A percentile compares a stretch with the other conserved stretches of the same genome.
Evolutionary conservation across 2,888 invertebrate genomes (phyloP).

Genomic region (Prostheceraeus crozeri): DNA sequence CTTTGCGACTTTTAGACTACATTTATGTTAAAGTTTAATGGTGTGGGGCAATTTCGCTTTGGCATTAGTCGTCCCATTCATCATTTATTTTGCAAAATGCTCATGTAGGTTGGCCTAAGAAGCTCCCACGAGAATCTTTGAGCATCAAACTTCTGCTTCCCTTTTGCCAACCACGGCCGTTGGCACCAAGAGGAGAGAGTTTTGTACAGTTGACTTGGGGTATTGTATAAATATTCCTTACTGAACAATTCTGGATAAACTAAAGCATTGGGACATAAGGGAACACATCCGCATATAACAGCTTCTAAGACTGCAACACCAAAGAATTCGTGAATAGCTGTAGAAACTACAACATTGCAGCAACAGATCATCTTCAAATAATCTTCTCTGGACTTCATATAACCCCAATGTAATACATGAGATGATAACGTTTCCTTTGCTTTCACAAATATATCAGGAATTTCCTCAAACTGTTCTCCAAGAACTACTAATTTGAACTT

Average conservation of each 20-base stretch:
- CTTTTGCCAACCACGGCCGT: too few species aligned
- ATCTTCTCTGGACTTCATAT: slow-evolving; percentile 59
- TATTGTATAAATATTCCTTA: slow-evolving; percentile 43
- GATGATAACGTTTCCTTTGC: slow-evolving; percentile 57
- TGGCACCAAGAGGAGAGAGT: slow-evolving; percentile 39
- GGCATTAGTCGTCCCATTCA: too few species aligned
- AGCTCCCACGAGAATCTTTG: too few species aligned
- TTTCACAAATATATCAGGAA: slow-evolving; percentile 62
- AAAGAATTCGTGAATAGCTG: slow-evolving; percentile 69
- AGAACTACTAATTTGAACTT: slow-evolving; percentile 62
- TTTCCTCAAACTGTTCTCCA: slow-evolving; percentile 63
- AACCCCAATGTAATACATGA: slow-evolving; percentile 63
- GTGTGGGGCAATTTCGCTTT: too few species aligned
- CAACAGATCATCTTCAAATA: slow-evolving; percentile 62
- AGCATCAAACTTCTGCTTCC: too few species aligned
- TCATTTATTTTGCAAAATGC: too few species aligned
- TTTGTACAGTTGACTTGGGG: slow-evolving; percentile 42
- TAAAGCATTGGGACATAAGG: slow-evolving; percentile 65
- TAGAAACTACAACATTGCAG: slow-evolving; percentile 67
- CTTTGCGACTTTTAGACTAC: too few species aligned
- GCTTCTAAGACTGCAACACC: slow-evolving; percentile 71
- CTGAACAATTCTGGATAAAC: slow-evolving; percentile 69
- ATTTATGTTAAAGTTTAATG: too few species aligned
- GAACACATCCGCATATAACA: slow-evolving; percentile 66
- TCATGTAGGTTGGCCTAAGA: too few species aligned